Percentiles rank a stretch among this genome's conserved stretches.
Evolutionary conservation across 2,888 invertebrate genomes (phyloP).

Genomic region (Nemurella pictetii): DNA sequence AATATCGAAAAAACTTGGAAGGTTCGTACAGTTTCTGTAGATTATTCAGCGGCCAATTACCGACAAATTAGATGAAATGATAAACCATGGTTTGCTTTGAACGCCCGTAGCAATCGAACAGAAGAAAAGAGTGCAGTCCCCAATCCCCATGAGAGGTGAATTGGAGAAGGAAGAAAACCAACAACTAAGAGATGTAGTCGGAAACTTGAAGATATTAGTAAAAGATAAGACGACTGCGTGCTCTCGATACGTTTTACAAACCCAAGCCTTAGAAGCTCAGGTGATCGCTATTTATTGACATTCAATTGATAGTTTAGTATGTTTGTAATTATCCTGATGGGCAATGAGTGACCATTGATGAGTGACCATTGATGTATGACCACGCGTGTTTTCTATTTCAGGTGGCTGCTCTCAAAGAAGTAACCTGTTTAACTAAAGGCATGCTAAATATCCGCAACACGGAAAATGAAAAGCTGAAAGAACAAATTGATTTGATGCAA

Average conservation of each 20-base stretch:
- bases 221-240: conserved; percentile 77
- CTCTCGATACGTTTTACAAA: conserved; percentile 78
- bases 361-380: too few relatives aligned
- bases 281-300: conserved; percentile 13
- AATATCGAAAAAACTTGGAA: neutral
- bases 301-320: neutral
- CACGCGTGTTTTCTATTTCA: conserved; percentile 55
- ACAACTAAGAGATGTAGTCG: conserved; percentile 20
- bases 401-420: conserved; percentile 77
- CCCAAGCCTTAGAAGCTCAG: conserved; percentile 63
- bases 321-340: neutral
- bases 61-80: neutral
- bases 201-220: conserved; percentile 57
- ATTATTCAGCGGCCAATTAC: neutral
- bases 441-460: conserved; percentile 75
- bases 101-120: too few relatives aligned
- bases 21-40: neutral
- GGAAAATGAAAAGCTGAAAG: conserved; percentile 53
- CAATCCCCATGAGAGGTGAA: neutral
- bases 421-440: conserved; percentile 79
- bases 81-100: neutral
- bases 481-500: conserved; percentile 61
- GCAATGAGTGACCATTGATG: neutral
- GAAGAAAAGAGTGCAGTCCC: too few relatives aligned
- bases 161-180: neutral